phyloP scores from a whole-genome alignment of 2,113 vertebrate genomes.

The Carlito syrichta region DNA sequence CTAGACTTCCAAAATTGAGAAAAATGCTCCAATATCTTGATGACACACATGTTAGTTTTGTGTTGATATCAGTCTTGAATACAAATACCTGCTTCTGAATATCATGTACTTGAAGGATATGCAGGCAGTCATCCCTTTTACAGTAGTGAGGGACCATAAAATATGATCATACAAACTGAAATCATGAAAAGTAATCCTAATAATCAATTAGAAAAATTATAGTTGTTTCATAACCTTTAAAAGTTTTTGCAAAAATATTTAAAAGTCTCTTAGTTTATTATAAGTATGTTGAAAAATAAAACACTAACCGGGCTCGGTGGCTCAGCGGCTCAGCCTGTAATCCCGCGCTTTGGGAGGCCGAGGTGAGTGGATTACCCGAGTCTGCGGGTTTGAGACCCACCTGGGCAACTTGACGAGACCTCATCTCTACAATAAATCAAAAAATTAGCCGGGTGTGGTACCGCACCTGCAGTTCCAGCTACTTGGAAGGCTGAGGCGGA shows the following conservation, averaged over 20 bases:
- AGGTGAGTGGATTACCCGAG: too few relatives aligned
- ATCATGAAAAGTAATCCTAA: neutral
- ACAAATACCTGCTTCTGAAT: slow-evolving; percentile 30
- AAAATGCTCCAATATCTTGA: slow-evolving; percentile 20
- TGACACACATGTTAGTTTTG: slow-evolving; percentile 6
- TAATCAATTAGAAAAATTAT: neutral
- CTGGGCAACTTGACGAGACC: too few relatives aligned
- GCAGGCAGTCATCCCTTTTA: neutral
- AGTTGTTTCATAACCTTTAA: neutral
- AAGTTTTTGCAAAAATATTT: neutral
- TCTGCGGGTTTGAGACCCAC: too few relatives aligned
- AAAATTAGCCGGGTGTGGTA: too few relatives aligned
- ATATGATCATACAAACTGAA: neutral
- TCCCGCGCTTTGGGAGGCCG: too few relatives aligned
- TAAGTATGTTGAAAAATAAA: neutral
- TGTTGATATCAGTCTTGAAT: neutral
- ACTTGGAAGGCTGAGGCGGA: too few relatives aligned
- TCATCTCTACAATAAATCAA: too few relatives aligned
- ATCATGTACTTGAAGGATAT: neutral
- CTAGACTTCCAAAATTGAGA: neutral
- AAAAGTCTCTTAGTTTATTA: neutral
- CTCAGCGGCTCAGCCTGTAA: too few relatives aligned
- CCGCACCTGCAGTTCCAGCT: too few relatives aligned
- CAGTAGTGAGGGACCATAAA: neutral
- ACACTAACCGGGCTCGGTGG: too few relatives aligned